These are phyloP conservation scores for Heliocidaris erythrogramma DNA, from an alignment of 35 echinoderm and acorn worm species.

Conservation along the genomic window DNA sequence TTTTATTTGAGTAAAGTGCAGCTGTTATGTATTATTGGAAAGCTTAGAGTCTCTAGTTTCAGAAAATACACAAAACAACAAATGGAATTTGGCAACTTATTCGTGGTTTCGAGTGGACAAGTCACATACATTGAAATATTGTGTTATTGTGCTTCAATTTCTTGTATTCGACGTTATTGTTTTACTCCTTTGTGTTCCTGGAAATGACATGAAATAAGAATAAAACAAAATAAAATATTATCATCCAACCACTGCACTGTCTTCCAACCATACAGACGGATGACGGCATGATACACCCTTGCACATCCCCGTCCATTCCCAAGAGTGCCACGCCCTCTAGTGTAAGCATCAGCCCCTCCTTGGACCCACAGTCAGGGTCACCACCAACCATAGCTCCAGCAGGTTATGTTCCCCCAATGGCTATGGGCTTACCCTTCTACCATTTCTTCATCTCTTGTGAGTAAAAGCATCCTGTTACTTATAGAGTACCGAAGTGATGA, in stretches of 20 bases:
- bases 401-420: constrained; percentile 28
- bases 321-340: constrained; percentile 38
- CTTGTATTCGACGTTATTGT: no score
- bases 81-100: no score
- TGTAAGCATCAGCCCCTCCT: not conserved
- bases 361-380: constrained; percentile 21
- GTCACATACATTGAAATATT: no score
- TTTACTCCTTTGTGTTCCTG: no score
- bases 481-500: no score
- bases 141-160: no score
- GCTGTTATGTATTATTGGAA: no score
- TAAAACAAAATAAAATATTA: not conserved
- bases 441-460: constrained; percentile 42
- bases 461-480: not conserved
- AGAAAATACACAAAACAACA: no score
- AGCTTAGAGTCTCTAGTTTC: no score
- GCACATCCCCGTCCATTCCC: not conserved
- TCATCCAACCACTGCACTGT: not conserved
- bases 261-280: not conserved
- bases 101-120: no score
- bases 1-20: no score
- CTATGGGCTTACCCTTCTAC: constrained; percentile 45
- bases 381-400: constrained; percentile 28
- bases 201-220: no score
- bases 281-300: constrained; percentile 29